Evolutionary conservation across 2,797 vertebrate genomes (phyloP).

Genomic region (Anabacerthia variegaticeps): DNA sequence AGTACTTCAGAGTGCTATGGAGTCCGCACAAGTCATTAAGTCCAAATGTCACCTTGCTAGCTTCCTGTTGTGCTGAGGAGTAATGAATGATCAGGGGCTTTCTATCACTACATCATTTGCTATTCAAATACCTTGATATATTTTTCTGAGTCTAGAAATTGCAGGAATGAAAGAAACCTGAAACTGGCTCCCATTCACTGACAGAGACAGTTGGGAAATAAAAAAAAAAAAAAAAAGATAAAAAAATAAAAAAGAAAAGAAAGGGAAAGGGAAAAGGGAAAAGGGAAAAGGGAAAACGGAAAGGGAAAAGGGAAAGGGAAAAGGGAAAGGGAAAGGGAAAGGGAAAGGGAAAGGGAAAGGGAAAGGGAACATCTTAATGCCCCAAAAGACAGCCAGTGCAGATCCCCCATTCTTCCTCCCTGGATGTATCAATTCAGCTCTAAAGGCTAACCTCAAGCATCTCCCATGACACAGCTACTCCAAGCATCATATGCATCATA

Average conservation of each 20-base stretch:
- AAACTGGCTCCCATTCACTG: background rate
- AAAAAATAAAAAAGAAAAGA: too few species aligned
- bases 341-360: too few species aligned
- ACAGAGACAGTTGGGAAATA: background rate
- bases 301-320: too few species aligned
- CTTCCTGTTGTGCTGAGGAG: background rate
- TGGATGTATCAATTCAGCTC: background rate
- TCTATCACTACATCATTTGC: background rate
- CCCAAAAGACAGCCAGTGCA: background rate
- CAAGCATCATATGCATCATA: background rate
- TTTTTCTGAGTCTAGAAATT: background rate
- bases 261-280: too few species aligned
- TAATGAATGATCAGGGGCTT: background rate
- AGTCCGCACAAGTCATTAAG: background rate
- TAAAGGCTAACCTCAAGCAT: background rate
- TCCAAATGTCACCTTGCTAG: background rate
- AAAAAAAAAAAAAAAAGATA: accelerated
- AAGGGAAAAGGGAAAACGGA: too few species aligned
- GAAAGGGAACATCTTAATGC: background rate
- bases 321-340: too few species aligned
- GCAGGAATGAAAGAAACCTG: background rate
- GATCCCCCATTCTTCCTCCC: background rate
- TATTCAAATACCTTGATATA: background rate
- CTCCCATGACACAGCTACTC: background rate
- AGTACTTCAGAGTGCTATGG: background rate